A percentile compares a stretch with the other conserved stretches of the same genome.
Evolutionary conservation across 2,113 vertebrate genomes (phyloP).

Genomic region (Platichthys stellatus): DNA sequence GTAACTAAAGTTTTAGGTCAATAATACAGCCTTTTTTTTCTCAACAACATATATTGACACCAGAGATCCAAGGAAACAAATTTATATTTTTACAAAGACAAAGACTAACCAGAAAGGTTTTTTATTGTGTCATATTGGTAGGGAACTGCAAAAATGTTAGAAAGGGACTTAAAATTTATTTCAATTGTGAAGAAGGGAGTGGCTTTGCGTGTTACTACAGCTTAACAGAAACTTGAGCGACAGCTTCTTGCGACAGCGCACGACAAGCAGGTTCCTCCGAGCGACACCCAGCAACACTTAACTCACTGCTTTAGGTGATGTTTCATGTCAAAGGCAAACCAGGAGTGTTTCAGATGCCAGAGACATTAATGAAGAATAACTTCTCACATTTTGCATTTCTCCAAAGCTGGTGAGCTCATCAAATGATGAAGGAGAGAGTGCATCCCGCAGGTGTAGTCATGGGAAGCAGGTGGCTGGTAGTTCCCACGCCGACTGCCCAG

Average conservation of each 20-base stretch:
- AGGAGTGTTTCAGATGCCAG: neutral
- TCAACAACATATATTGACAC: neutral
- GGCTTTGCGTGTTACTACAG: conserved; percentile 63
- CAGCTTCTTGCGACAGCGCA: conserved; percentile 84
- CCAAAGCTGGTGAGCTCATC: conserved; percentile 54
- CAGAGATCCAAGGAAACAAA: neutral
- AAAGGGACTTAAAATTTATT: conserved; percentile 9
- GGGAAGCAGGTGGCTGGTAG: conserved; percentile 90
- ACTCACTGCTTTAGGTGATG: conserved; percentile 66
- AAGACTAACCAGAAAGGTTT: neutral
- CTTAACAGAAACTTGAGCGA: conserved; percentile 80
- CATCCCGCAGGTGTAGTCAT: conserved; percentile 87
- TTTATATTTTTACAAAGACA: neutral
- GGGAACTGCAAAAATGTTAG: neutral
- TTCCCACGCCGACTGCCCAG: conserved; percentile 94
- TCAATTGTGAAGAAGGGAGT: conserved; percentile 71
- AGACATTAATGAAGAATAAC: too few relatives aligned
- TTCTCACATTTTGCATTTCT: neutral
- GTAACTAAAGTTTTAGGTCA: neutral
- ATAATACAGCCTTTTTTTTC: neutral
- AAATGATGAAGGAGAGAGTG: conserved; percentile 43
- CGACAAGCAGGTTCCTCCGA: conserved; percentile 80
- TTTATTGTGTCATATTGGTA: neutral
- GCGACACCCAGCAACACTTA: conserved; percentile 49
- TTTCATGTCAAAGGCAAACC: conserved; percentile 52